Percentiles rank a stretch among this genome's conserved stretches.
phyloP scores from a whole-genome alignment of 2,888 invertebrate species.

The Malachius bipustulatus region DNA sequence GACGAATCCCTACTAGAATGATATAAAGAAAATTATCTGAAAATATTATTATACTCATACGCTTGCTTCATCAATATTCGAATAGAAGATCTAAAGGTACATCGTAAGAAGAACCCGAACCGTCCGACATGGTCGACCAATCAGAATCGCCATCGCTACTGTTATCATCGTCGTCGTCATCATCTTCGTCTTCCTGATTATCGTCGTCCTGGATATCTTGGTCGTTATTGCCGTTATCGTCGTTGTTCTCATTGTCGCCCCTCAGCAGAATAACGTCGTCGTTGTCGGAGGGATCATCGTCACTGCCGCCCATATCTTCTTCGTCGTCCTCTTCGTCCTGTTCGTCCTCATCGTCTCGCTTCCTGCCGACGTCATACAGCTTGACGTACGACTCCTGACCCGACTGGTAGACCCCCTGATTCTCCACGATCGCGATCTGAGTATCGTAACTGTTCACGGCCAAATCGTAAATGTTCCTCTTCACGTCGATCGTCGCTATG shows the following conservation, averaged over 20 bases:
- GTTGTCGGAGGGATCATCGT: constrained; percentile 47
- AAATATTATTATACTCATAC: no score
- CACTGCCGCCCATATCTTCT: constrained; percentile 47
- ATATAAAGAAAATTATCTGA: no score
- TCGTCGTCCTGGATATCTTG: constrained; percentile 23
- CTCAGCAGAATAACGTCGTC: no score
- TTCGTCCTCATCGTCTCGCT: constrained; percentile 78
- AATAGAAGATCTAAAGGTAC: no score
- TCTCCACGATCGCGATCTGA: constrained; percentile 85
- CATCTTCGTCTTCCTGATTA: constrained; percentile 21
- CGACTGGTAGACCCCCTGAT: constrained; percentile 69
- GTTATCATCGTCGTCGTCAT: constrained; percentile 14
- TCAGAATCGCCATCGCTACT: constrained; percentile 16
- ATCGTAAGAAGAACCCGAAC: constrained; percentile 11
- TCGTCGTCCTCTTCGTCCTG: constrained; percentile 53
- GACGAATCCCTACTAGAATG: no score
- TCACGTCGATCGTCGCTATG: constrained; percentile 91
- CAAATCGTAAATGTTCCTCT: constrained; percentile 77
- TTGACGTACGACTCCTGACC: constrained; percentile 83
- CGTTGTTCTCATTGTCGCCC: constrained; percentile 37
- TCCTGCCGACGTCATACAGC: constrained; percentile 84
- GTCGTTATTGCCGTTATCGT: constrained; percentile 27
- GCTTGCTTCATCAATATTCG: no score
- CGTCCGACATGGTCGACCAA: constrained; percentile 13
- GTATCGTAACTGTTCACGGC: constrained; percentile 74